Evolutionary conservation across 1,140 invertebrate genomes (phyloP), one percentile per base, ranked within the genome.

Genomic region (Xylocopa sonorina): DNA sequence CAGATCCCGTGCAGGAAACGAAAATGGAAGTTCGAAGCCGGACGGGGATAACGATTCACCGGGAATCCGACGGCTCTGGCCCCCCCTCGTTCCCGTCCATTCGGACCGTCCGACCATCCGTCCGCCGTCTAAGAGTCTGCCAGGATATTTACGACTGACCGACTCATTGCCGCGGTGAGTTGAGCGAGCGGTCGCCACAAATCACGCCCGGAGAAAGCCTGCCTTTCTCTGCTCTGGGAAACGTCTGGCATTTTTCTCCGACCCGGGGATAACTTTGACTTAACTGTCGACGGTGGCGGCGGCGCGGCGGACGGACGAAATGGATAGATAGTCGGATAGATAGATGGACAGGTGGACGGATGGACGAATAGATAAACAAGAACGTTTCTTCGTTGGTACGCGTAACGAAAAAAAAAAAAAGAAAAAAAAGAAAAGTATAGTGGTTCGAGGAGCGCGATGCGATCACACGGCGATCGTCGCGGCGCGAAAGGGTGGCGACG

Each of bases 111-210:
- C 79, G 82, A 86, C 78, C 76, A 79, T 88, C 84, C 87, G 86
- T 89, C 87, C 75, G 63, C 84, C 84, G 82, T 87, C 83, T 87
- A 81, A 78, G 66, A 83, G 79, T 84, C 84, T 82, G 78, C 81
- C 76, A 78, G 88, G 88, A 92, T 92, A 93, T 93, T 93, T 93
- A 93, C 91, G 91, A 92, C 91, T 92, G 92, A 91, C 92, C 92
- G 89, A 92, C 88, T 92, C 92, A 92, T 92, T 92, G 91, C 88
- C 88, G 89, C 90, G 88, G 90, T 87, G 89, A 93, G 90, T 92
- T 90, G 92, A 92, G 91, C 91, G 90, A 92, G 88, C 89, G 88
- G 86, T 89, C 86, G 90, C 91, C 90, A 92, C 92, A 93, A 92
- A 93, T 93, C 92, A 93, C 91, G 87, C 76, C n/a, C 85, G 21